Percentiles rank a stretch among this genome's conserved stretches.
Evolutionary conservation across 2,113 vertebrate genomes (phyloP).

Genomic region (Pelecanus crispus): DNA sequence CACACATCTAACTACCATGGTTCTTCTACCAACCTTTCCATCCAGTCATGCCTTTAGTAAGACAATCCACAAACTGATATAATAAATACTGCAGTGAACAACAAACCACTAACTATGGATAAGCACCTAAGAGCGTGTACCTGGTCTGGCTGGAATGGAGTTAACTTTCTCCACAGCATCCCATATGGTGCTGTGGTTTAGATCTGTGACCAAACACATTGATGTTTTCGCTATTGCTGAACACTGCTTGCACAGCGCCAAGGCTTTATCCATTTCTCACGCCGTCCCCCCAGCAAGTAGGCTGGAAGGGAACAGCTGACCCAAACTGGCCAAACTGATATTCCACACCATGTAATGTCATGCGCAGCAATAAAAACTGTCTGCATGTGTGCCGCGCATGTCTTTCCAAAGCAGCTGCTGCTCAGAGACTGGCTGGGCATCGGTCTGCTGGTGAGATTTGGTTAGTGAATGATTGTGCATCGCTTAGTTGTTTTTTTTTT

Average conservation of each 20-base stretch:
- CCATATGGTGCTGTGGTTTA: background rate
- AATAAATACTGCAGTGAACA: background rate
- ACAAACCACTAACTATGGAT: background rate
- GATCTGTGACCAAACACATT: background rate
- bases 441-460: background rate
- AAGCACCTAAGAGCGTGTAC: background rate
- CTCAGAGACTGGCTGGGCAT: background rate
- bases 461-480: background rate
- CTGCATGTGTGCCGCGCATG: background rate
- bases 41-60: background rate
- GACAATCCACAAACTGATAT: background rate
- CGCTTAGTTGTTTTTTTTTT: background rate
- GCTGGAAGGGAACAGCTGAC: background rate
- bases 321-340: background rate
- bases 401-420: background rate
- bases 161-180: background rate
- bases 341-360: background rate
- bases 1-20: background rate
- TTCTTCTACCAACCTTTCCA: background rate
- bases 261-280: background rate
- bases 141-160: background rate
- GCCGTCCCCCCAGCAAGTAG: background rate
- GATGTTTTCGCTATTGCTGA: background rate
- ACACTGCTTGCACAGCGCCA: fast-evolving
- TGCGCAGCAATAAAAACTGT: background rate